Conservation (phyloP, 2,888 invertebrate species). For the Pollenia griseotomentosa region DNA sequence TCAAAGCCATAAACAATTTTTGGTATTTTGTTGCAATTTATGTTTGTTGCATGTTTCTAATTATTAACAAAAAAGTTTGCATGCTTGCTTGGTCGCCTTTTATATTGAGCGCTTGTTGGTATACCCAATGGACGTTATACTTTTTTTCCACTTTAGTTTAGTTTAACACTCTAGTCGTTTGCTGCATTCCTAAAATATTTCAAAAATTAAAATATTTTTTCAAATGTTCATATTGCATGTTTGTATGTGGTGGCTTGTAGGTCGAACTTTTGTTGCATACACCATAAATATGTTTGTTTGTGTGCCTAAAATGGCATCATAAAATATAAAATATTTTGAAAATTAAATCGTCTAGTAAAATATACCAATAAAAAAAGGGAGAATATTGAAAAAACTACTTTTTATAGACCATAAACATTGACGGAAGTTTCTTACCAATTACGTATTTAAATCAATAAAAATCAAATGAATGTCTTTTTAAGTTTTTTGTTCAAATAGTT, state of each 20-base stretch:
- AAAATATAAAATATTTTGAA: slow-evolving; percentile 52
- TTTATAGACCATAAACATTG: slow-evolving; percentile 61
- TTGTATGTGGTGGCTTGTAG: background rate
- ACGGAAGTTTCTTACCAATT: slow-evolving; percentile 62
- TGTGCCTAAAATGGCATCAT: slow-evolving; percentile 47
- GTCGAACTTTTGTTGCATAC: slow-evolving; percentile 7
- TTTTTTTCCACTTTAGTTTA: slow-evolving; percentile 11
- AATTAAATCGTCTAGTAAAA: slow-evolving; percentile 54
- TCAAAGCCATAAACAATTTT: slow-evolving; percentile 63
- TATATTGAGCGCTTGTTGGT: slow-evolving; percentile 25
- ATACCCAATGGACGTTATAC: slow-evolving; percentile 43
- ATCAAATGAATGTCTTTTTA: slow-evolving; percentile 56
- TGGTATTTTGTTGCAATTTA: slow-evolving; percentile 67
- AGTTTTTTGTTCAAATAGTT: slow-evolving; percentile 43
- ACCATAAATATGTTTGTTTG: slow-evolving; percentile 20
- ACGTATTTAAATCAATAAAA: slow-evolving; percentile 69
- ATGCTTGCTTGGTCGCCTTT: slow-evolving; percentile 20
- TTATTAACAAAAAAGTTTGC: slow-evolving; percentile 49
- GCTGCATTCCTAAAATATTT: slow-evolving; percentile 25
- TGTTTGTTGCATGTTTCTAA: slow-evolving; percentile 63
- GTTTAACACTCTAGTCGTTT: slow-evolving; percentile 11
- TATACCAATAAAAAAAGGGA: slow-evolving; percentile 8
- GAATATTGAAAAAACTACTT: slow-evolving; percentile 32
- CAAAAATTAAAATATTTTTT: slow-evolving; percentile 25
- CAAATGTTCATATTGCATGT: background rate